Base-by-base conservation (phyloP, 2,888 invertebrate genomes). In the Tholera decimalis region DNA sequence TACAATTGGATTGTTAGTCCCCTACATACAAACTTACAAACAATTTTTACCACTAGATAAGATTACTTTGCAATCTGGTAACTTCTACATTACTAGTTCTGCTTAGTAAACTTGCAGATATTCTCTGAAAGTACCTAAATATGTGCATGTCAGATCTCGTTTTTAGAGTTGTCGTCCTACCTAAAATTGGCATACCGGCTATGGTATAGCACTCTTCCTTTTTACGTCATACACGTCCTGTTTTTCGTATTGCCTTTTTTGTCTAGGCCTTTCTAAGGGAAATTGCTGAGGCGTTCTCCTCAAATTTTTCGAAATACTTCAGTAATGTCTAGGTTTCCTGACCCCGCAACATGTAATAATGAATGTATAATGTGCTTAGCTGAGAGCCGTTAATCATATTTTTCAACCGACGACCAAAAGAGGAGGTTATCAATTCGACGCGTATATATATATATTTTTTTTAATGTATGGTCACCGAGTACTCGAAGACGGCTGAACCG, bases 341-440 rank as follows among this genome's bases (percentile, higher is more conserved):
- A 33, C 33, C 26, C 5, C 24, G 15, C 20, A 9, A 13, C 2
- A 30, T 15, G 20, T 30, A 49, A 26, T 66, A 15, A 39, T 39
- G 20, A 20, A 33, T 39, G 13, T 41, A 20, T 26, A 15, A 63
- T 35, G 28, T 35, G 35, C 18, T 33, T 13, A 56, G 0, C 6
- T n/a, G 13, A 24, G 5, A 11, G 15, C 4, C 3, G 69, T 58
- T 57, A 58, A 24, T 37, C 24, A 69, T 57, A 30, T 24, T 20
- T 24, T 24, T 57, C n/a, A n/a, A n/a, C n/a, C n/a, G n/a, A n/a
- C n/a, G n/a, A n/a, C n/a, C n/a, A n/a, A n/a, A n/a, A n/a, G n/a
- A n/a, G n/a, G n/a, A n/a, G n/a, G n/a, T n/a, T n/a, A n/a, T n/a
- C n/a, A n/a, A n/a, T n/a, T n/a, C n/a, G n/a, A n/a, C n/a, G n/a